phyloP scores from a whole-genome alignment of 2,113 vertebrate genomes.

The Pelodiscus sinensis region DNA sequence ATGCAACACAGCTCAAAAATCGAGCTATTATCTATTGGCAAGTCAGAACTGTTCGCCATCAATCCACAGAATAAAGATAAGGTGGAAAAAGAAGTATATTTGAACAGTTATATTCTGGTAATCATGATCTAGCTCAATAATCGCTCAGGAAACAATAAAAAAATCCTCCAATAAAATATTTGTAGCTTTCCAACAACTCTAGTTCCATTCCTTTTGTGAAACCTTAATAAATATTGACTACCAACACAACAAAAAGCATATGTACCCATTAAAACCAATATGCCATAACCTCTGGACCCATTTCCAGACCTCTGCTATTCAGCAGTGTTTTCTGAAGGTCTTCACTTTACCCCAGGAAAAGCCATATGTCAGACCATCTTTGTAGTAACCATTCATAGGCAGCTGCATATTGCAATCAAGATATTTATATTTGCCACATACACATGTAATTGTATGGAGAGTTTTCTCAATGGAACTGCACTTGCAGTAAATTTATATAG shows the following conservation, averaged over 20 bases:
- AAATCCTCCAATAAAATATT: background rate
- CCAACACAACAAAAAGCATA: rapidly evolving
- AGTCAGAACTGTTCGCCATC: background rate
- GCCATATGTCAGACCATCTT: background rate
- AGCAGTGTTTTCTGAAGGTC: background rate
- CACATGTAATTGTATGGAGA: background rate
- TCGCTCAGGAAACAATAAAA: background rate
- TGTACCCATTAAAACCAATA: rapidly evolving
- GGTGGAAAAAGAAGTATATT: background rate
- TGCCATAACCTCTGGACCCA: background rate
- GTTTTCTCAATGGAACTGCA: background rate
- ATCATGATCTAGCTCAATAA: background rate
- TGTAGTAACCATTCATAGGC: background rate
- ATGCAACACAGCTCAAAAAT: no score
- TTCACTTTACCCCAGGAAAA: background rate
- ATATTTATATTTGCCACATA: background rate
- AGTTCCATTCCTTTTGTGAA: background rate
- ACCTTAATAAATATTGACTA: rapidly evolving
- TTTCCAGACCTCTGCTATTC: background rate
- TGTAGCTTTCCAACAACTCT: background rate
- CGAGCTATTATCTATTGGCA: no score
- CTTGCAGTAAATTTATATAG: constrained; percentile 25
- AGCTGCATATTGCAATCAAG: background rate
- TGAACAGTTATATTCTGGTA: background rate
- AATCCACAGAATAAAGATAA: background rate